A percentile compares a stretch with the other conserved stretches of the same genome.
These are phyloP conservation scores for Cyprinodon variegatus DNA, from an alignment of 2,113 vertebrate species.

Conservation along the genomic window DNA sequence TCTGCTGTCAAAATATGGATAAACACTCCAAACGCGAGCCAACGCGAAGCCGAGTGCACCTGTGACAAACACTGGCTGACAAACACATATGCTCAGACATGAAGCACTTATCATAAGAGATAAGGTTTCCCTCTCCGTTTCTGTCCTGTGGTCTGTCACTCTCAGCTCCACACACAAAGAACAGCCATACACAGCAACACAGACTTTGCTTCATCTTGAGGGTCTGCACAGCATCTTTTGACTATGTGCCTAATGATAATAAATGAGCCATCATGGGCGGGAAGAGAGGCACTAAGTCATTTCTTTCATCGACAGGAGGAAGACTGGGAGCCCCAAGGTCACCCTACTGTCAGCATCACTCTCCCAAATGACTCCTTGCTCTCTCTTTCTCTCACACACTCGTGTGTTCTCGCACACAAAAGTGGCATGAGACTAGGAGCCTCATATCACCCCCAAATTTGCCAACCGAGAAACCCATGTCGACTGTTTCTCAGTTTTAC, in stretches of 20 bases:
- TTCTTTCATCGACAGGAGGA: constrained; percentile 77
- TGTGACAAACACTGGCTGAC: constrained; percentile 59
- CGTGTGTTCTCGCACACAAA: constrained; percentile 9
- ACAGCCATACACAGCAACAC: neutral
- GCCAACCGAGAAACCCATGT: neutral
- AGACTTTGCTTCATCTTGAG: constrained; percentile 57
- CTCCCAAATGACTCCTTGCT: constrained; percentile 69
- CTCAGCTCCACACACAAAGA: constrained; percentile 12
- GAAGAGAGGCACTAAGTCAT: constrained; percentile 78
- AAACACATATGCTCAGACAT: constrained; percentile 55
- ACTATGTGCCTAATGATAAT: constrained; percentile 82
- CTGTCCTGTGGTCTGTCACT: constrained; percentile 42
- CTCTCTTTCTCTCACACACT: constrained; percentile 24
- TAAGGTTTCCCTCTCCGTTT: constrained; percentile 36
- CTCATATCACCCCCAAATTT: neutral
- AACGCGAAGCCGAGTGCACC: constrained; percentile 19
- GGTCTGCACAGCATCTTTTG: constrained; percentile 72
- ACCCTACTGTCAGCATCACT: constrained; percentile 78
- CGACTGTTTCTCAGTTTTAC: neutral
- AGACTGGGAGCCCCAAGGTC: constrained; percentile 78
- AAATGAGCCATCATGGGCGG: constrained; percentile 79
- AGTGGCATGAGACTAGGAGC: constrained; percentile 13
- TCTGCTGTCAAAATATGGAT: constrained; percentile 40
- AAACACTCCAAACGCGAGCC: constrained; percentile 28
- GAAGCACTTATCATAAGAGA: constrained; percentile 40